These are phyloP conservation scores for Diarsia dahlii DNA, from an alignment of 2,888 invertebrate genomes.

Conservation along the genomic window DNA sequence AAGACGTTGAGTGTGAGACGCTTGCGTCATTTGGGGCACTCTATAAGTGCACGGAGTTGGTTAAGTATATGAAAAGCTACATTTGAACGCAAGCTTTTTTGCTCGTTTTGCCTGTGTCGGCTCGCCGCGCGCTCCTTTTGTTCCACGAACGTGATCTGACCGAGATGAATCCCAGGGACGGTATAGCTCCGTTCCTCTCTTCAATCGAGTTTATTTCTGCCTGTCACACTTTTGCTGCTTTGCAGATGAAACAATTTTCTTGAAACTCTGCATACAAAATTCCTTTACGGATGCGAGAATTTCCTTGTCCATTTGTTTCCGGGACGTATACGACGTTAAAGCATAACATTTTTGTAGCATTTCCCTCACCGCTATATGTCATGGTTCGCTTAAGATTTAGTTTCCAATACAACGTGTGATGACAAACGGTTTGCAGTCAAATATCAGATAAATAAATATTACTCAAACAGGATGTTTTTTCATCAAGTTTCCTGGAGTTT, in stretches of 20 bases:
- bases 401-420: slow-evolving; percentile 81
- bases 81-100: slow-evolving; percentile 85
- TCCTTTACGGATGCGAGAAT: slow-evolving; percentile 71
- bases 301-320: slow-evolving; percentile 80
- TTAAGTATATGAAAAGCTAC: slow-evolving; percentile 86
- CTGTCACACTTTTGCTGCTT: slow-evolving; percentile 81
- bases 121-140: slow-evolving; percentile 85
- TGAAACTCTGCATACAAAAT: slow-evolving; percentile 66
- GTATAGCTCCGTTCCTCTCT: slow-evolving; percentile 84
- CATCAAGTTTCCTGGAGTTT: slow-evolving; percentile 33
- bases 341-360: slow-evolving; percentile 82
- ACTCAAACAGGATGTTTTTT: slow-evolving; percentile 67
- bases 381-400: slow-evolving; percentile 77
- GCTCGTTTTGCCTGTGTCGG: slow-evolving; percentile 80
- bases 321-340: slow-evolving; percentile 79
- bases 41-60: slow-evolving; percentile 81
- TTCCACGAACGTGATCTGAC: slow-evolving; percentile 88
- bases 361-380: slow-evolving; percentile 80
- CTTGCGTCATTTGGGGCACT: slow-evolving; percentile 73
- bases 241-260: slow-evolving; percentile 80
- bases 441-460: slow-evolving; percentile 73
- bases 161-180: slow-evolving; percentile 86
- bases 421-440: slow-evolving; percentile 80
- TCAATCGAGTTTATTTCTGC: slow-evolving; percentile 84
- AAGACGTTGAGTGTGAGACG: slow-evolving; percentile 64